These are phyloP conservation scores for Nephrotoma guestfalica DNA, from an alignment of 2,888 invertebrate species.

Conservation along the genomic window DNA sequence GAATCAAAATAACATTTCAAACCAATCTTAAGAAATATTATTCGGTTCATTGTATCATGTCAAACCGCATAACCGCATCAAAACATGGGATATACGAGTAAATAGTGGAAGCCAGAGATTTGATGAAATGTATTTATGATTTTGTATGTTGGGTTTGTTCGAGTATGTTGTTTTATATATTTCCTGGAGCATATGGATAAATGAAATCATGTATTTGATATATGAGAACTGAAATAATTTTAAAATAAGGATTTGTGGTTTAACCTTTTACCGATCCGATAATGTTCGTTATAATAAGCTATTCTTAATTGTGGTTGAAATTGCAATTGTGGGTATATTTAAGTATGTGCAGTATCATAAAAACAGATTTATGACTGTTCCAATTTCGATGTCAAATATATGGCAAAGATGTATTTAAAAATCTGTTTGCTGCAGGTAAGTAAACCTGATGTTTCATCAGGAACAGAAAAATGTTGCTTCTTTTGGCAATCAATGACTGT, in stretches of 20 bases:
- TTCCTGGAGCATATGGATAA: neutral
- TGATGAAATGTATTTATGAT: neutral
- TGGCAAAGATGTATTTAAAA: no score
- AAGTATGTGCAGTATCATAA: neutral
- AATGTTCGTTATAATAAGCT: neutral
- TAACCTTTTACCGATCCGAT: neutral
- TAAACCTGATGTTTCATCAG: no score
- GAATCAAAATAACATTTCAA: neutral
- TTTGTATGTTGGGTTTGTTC: neutral
- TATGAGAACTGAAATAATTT: neutral
- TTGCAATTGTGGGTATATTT: no score
- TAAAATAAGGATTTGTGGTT: neutral
- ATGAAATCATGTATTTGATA: neutral
- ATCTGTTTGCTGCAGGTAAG: no score
- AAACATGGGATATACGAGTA: neutral
- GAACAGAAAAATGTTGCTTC: no score
- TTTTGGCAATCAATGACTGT: no score
- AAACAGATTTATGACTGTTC: no score
- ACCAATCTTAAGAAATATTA: neutral
- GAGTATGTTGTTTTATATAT: neutral
- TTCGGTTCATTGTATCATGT: neutral
- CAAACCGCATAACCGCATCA: neutral
- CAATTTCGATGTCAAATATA: no score
- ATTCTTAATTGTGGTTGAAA: neutral
- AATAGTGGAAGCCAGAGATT: neutral